These are phyloP conservation scores for Monomorium pharaonis DNA, from an alignment of 1,140 invertebrate species.

Conservation along the genomic window DNA sequence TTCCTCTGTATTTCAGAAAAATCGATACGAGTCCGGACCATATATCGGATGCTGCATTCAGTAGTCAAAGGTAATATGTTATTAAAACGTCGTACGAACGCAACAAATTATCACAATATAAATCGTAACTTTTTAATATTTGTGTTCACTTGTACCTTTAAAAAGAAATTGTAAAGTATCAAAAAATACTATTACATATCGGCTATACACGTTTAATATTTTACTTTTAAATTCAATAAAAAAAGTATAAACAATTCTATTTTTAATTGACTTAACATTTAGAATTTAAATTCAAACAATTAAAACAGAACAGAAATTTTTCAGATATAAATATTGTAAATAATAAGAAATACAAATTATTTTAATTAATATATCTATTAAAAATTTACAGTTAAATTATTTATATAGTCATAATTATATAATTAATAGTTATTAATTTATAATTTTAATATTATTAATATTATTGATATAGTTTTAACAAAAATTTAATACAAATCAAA, in stretches of 20 bases:
- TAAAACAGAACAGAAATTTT: neutral
- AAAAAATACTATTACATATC: neutral
- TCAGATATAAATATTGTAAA: neutral
- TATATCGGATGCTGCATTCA: conserved; percentile 40
- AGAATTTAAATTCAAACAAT: neutral
- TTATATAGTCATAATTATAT: too few relatives aligned
- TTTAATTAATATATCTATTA: neutral
- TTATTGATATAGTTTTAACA: conserved; percentile 1
- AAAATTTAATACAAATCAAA: conserved; percentile 1
- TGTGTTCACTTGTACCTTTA: neutral
- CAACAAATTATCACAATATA: neutral
- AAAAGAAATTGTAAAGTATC: neutral
- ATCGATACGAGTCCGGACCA: conserved; percentile 21
- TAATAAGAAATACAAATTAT: neutral
- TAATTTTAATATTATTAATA: neutral
- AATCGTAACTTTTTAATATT: neutral
- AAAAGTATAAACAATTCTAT: neutral
- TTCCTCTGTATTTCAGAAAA: conserved; percentile 59
- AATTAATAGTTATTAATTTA: neutral
- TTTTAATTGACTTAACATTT: neutral
- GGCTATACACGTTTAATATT: neutral
- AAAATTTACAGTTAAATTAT: too few relatives aligned
- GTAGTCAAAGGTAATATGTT: conserved; percentile 59
- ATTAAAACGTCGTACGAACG: neutral
- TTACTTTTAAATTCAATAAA: too few relatives aligned